Conservation (phyloP, 2,888 invertebrate species). For the Drosophila neoperkinsi region DNA sequence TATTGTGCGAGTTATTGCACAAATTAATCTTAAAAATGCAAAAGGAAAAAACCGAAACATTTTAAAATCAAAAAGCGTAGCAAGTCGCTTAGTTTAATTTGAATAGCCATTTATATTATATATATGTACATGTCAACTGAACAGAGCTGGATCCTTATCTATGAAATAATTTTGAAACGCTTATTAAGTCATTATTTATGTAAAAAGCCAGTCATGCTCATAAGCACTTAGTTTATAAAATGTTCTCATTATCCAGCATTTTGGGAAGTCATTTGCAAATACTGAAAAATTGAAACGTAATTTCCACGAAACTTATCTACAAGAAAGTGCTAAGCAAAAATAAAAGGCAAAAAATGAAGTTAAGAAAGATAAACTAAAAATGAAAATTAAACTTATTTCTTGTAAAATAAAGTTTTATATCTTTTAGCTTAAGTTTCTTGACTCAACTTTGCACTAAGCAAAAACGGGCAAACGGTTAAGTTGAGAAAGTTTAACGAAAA, state of each 20-base stretch:
- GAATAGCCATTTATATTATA: background rate
- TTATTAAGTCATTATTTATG: background rate
- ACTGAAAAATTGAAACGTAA: background rate
- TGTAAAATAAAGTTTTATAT: background rate
- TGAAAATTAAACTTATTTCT: background rate
- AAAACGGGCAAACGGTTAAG: background rate
- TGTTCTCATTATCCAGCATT: background rate
- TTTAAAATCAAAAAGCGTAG: background rate
- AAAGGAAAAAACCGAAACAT: background rate
- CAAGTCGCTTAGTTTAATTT: background rate
- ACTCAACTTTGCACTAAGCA: background rate
- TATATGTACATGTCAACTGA: background rate
- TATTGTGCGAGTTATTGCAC: background rate
- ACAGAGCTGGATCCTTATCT: background rate
- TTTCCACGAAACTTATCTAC: background rate
- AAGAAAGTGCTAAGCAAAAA: background rate
- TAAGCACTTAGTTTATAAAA: background rate
- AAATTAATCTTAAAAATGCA: background rate
- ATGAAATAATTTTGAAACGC: background rate
- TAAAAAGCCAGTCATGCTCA: background rate
- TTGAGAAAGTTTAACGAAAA: background rate
- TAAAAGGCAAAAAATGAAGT: no score
- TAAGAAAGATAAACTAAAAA: no score
- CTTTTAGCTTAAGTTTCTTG: background rate
- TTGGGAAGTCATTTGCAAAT: background rate